Percentiles rank a stretch among this genome's conserved stretches.
phyloP scores from a whole-genome alignment of 2,113 vertebrate species.

The Nothoprocta pentlandii region DNA sequence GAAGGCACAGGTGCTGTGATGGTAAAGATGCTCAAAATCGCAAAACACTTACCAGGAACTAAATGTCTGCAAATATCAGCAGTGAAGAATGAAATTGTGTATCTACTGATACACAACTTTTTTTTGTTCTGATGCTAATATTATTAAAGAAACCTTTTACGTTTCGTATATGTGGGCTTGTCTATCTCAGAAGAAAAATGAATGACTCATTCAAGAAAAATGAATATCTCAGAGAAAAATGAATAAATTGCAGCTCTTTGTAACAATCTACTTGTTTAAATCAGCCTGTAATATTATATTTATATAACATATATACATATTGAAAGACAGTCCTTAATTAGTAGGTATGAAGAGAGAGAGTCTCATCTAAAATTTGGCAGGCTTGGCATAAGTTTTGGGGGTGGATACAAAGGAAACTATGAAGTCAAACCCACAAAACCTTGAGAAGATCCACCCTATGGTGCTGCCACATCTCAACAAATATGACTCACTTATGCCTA shows the following conservation, averaged over 20 bases:
- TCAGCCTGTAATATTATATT: slow-evolving; percentile 4
- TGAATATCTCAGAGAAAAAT: not conserved
- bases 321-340: slow-evolving; percentile 70
- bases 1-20: not conserved
- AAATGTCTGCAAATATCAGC: slow-evolving; percentile 37
- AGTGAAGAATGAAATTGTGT: not conserved
- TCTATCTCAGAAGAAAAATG: not conserved
- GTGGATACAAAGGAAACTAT: slow-evolving; percentile 72
- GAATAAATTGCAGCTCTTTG: not conserved
- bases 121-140: not conserved
- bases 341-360: slow-evolving; percentile 58
- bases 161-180: not conserved
- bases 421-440: slow-evolving; percentile 78
- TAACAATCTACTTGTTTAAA: not conserved
- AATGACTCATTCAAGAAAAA: not conserved
- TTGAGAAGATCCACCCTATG: slow-evolving; percentile 77
- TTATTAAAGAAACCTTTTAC: not conserved
- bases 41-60: not conserved
- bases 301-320: not conserved
- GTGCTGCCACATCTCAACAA: slow-evolving; percentile 74
- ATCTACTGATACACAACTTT: not conserved
- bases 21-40: slow-evolving; percentile 2
- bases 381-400: slow-evolving; percentile 70
- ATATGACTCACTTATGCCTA: slow-evolving; percentile 31
- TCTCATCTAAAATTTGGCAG: slow-evolving; percentile 51